Evolutionary conservation across 2,113 vertebrate species (phyloP), one percentile per base, ranked within the genome.

Genomic region (Campylorhamphus procurvoides): DNA sequence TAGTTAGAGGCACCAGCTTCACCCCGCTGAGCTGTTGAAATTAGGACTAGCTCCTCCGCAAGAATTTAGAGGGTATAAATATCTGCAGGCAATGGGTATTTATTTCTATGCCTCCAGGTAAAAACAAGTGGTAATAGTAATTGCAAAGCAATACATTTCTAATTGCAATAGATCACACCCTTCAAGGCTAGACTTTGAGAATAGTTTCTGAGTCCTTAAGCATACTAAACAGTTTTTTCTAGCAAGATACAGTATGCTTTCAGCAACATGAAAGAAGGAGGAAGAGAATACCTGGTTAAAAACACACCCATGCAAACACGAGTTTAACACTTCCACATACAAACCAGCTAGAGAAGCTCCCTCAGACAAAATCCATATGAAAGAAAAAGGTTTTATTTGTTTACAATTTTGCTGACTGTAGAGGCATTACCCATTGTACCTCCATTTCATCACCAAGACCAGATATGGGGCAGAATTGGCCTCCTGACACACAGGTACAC

Each of bases 61-160:
- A 59, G 31, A 84, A 91, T 94, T 87, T 53, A 86, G 72, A 72
- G 46, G 62, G 62, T 74, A 94, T 89, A 96, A 96, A 96, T 96
- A 96, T 76, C 90, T 89, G 88, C 23, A 79, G 73, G 82, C 85
- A 97, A 94, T 76, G 92, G 69, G 90, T 95, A 93, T 95, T 97
- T 96, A 95, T 95, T 96, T 97, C 92, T 90, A 55, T 31, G 80
- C 90, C 93, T 71, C 58, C 55, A 93, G 92, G 86, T 96, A 87
- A 92, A 97, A 96, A 64, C 88, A 94, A 95, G 75, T 49, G 39
- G 83, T 93, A 95, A 87, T 93, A 94, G 80, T 90, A 97, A 96
- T 93, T 97, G 93, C 84, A 93, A 95, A 96, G 90, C 89, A 93
- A 96, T 95, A 96, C 55, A 93, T 96, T 92, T 97, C 92, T 95